Evolutionary conservation across 2,113 vertebrate genomes (phyloP).

Genomic region (Anarrhichthys ocellatus): DNA sequence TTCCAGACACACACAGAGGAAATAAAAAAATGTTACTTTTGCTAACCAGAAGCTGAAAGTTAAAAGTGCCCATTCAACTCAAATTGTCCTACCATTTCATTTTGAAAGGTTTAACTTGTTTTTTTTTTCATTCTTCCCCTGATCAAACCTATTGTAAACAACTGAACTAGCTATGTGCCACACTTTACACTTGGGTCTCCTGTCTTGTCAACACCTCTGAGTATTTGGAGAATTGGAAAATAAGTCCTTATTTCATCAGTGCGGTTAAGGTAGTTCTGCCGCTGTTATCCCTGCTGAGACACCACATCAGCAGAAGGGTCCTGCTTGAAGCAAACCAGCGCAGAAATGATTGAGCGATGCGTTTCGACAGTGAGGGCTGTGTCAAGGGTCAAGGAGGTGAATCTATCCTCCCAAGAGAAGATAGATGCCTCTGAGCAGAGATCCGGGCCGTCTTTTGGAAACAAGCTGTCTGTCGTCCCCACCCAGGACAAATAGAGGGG

Average conservation of each 20-base stretch:
- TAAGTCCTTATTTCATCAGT: conserved; percentile 3
- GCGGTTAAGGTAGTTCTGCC: not conserved
- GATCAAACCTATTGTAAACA: not conserved
- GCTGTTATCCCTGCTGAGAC: too few relatives aligned
- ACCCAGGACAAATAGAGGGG: too few relatives aligned
- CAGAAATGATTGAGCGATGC: too few relatives aligned
- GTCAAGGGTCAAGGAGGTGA: too few relatives aligned
- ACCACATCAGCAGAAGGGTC: too few relatives aligned
- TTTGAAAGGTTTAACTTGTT: not conserved
- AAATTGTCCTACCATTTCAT: conserved; percentile 1
- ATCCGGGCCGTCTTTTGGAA: too few relatives aligned
- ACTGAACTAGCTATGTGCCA: not conserved
- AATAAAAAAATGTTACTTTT: not conserved
- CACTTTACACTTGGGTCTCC: not conserved
- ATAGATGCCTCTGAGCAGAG: too few relatives aligned
- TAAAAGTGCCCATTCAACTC: not conserved
- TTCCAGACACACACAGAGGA: not conserved
- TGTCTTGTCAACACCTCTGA: conserved; percentile 5
- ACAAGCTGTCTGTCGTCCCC: too few relatives aligned
- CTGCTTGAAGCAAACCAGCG: too few relatives aligned
- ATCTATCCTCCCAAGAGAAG: too few relatives aligned
- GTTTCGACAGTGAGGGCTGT: too few relatives aligned
- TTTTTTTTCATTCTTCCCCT: not conserved
- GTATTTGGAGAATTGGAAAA: not conserved
- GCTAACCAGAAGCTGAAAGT: not conserved